Percentiles rank a stretch among this genome's conserved stretches.
Conservation (phyloP, 2,113 vertebrate species). For the Thalassoma bifasciatum region DNA sequence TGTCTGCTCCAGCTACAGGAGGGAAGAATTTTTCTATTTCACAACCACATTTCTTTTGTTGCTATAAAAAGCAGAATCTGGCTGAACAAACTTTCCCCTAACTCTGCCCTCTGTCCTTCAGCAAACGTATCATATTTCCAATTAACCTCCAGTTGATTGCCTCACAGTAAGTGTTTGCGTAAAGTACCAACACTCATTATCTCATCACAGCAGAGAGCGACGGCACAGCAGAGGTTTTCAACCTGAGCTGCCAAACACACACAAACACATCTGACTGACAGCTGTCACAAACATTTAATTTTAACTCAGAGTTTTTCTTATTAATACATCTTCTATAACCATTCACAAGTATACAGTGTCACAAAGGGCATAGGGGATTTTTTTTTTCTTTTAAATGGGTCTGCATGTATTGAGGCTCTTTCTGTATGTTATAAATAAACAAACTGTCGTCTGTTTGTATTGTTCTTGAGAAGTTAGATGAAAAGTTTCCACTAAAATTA, state of each 20-base stretch:
- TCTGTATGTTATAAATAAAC: too few species aligned
- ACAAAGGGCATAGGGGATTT: too few species aligned
- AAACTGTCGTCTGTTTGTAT: too few species aligned
- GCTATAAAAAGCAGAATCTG: constrained; percentile 1
- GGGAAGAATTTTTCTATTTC: neutral
- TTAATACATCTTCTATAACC: too few species aligned
- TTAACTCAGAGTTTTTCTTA: too few species aligned
- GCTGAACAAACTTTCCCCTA: constrained; percentile 3
- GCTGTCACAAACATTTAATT: neutral
- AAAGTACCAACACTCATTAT: constrained; percentile 56
- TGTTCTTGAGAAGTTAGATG: too few species aligned
- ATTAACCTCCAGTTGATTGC: constrained; percentile 70
- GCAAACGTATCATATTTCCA: constrained; percentile 59
- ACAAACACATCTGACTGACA: neutral
- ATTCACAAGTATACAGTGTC: too few species aligned
- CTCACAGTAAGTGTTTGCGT: constrained; percentile 48
- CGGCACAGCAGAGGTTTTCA: constrained; percentile 4
- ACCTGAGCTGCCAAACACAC: neutral
- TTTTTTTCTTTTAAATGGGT: too few species aligned
- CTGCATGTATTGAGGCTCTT: too few species aligned
- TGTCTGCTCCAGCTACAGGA: neutral
- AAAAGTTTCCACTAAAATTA: too few species aligned
- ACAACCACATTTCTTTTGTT: constrained; percentile 26
- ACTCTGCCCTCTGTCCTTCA: constrained; percentile 24
- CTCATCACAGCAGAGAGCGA: constrained; percentile 42